Evolutionary conservation across 2,113 vertebrate species (phyloP), one percentile per base, ranked within the genome.

Genomic region (Perognathus longimembris): DNA sequence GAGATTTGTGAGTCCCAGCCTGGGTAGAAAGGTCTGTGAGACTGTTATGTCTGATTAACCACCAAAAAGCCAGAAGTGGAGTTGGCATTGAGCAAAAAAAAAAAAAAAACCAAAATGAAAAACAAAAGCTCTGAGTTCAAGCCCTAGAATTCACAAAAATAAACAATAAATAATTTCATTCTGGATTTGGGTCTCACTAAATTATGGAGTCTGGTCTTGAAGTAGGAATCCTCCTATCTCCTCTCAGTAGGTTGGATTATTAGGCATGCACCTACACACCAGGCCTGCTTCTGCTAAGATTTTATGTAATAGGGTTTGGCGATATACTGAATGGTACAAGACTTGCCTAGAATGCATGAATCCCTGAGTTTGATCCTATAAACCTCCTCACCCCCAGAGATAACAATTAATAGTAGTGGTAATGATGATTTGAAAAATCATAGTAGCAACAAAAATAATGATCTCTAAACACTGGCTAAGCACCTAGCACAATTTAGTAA

Each of bases 391-490:
- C 45, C 45, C 30, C n/a, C 57, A 38, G n/a, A 69, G 45, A 87
- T 77, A 93, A 80, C 22, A 84, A 81, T 10, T 63, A 57, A 89
- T 20, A 63, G 18, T 76, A 59, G 38, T 67, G 12, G 40, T 59
- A n/a, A 66, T 42, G 30, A 22, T 64, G 22, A 87, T 57, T 67
- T 10, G 14, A 45, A 82, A 50, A 34, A 45, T 67, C 85, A 80
- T 32, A 69, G 40, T 12, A 77, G 50, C 54, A 90, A 57, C 20
- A 94, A 88, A 78, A 89, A 76, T 71, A 89, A 76, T 71, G 15
- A 85, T 77, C 38, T 63, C 22, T 54, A 82, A 71, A 12, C 32
- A 57, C 30, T 90, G 32, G 42, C 61, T 50, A 83, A 32, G 12
- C 6, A 71, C 36, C 67, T 79, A 74, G 1, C 75, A 88, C 38